phyloP scores from a whole-genome alignment of 1,140 invertebrate species.

The Drosophila takahashii region DNA sequence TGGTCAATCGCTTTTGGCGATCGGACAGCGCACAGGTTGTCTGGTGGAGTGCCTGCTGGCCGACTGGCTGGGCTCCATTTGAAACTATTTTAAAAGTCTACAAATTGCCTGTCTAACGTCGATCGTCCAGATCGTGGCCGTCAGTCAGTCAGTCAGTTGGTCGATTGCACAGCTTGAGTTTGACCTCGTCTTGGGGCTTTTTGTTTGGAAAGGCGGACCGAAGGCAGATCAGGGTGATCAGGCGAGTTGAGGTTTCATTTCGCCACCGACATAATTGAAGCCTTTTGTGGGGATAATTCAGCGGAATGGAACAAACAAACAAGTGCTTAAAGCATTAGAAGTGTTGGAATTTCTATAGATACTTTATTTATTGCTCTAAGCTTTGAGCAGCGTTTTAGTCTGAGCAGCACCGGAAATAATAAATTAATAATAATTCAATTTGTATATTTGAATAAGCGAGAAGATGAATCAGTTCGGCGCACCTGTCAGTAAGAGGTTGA shows the following conservation, averaged over 20 bases:
- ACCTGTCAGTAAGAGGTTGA: conserved; percentile 57
- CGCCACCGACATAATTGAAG: conserved; percentile 56
- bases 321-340: conserved; percentile 29
- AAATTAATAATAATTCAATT: conserved; percentile 54
- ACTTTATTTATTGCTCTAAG: conserved; percentile 4
- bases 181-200: conserved; percentile 67
- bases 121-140: conserved; percentile 32
- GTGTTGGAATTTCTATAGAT: conserved; percentile 20
- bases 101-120: conserved; percentile 77
- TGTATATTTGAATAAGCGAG: conserved; percentile 42
- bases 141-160: conserved; percentile 64
- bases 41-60: conserved; percentile 35
- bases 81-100: conserved; percentile 79
- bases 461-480: conserved; percentile 63
- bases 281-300: conserved; percentile 27
- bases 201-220: conserved; percentile 64
- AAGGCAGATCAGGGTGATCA: conserved; percentile 15
- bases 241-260: conserved; percentile 44
- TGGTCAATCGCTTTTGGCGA: conserved; percentile 28
- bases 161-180: conserved; percentile 65
- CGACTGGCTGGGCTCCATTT: conserved; percentile 52
- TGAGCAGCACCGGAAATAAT: conserved; percentile 40
- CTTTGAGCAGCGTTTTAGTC: conserved; percentile 6
- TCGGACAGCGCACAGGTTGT: conserved; percentile 46
- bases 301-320: conserved; percentile 18